These are phyloP conservation scores for Sphaerophoria rueppellii DNA, from an alignment of 2,888 invertebrate species.

Conservation along the genomic window DNA sequence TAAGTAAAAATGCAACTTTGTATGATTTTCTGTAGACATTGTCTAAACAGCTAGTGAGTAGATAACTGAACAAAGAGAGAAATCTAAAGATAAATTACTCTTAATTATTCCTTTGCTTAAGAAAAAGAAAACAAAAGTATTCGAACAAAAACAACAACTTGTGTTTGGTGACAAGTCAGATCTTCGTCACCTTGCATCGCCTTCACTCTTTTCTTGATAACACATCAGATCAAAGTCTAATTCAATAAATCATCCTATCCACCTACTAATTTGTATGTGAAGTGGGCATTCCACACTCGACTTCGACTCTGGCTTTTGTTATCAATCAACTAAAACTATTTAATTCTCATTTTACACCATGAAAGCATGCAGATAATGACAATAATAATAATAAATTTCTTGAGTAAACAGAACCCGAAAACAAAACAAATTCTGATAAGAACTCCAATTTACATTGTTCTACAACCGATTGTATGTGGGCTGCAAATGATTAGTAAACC, in stretches of 20 bases:
- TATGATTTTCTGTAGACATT: too few relatives aligned
- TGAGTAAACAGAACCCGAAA: slow-evolving; percentile 1
- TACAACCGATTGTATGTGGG: not conserved
- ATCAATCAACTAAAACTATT: slow-evolving; percentile 50
- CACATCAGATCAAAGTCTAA: slow-evolving; percentile 21
- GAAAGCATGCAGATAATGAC: slow-evolving; percentile 15
- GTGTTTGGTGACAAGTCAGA: too few relatives aligned
- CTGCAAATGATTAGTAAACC: slow-evolving; percentile 16
- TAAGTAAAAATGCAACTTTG: too few relatives aligned
- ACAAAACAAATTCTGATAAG: slow-evolving; percentile 20
- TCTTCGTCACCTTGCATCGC: too few relatives aligned
- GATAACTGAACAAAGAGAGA: too few relatives aligned
- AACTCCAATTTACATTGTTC: slow-evolving; percentile 19
- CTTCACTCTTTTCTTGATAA: not conserved
- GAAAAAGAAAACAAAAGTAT: too few relatives aligned
- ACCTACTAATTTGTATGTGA: slow-evolving; percentile 7
- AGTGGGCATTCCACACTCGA: not conserved
- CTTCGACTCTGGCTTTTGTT: slow-evolving; percentile 1
- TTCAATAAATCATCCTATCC: slow-evolving; percentile 7
- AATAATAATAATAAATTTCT: not conserved
- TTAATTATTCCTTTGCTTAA: too few relatives aligned
- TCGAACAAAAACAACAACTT: too few relatives aligned
- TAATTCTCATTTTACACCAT: slow-evolving; percentile 27
- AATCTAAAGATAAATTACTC: too few relatives aligned
- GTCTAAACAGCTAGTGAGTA: too few relatives aligned